Evolutionary conservation across 1,140 invertebrate genomes (phyloP), one percentile per base, ranked within the genome.

Genomic region (Philaenus spumarius): DNA sequence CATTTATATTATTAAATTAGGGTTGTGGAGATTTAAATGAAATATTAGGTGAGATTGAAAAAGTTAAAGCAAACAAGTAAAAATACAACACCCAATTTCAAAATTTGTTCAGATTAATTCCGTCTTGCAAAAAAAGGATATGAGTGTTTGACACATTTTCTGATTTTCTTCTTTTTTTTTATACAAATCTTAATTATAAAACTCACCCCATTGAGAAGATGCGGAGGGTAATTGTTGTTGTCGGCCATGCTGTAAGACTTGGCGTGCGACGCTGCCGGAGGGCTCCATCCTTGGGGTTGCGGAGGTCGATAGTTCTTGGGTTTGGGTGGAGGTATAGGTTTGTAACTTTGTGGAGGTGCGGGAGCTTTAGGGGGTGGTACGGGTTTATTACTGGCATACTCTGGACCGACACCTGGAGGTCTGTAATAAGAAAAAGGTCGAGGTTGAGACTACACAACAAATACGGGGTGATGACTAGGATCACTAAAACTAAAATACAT

Each of bases 261-360:
- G 24, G 67, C 57, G 48, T 77, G 76, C 23, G 42, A 37, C 34
- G 51, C 62, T 45, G 14, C 12, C 4, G 17, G 23, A 72, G 74
- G 65, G 69, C 75, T 58, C 73, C 75, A 30, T 69, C 68, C 62
- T 75, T 73, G 55, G 26, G 45, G 53, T 60, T 81, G 80, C 0
- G 89, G 87, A 24, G 89, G 88, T 15, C 89, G 82, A 68, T 93
- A 93, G 72, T 92, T 92, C 69, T 92, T 92, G 34, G 91, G 91
- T 70, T 94, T 94, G 1, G 91, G 91, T 20, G 91, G 91, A 20
- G 91, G 91, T 54, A 93, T 83, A 0, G 91, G 91, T 70, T 94
- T 94, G 72, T 93, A 93, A 14, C 82, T 59, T 35, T 64, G 63
- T 30, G 61, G 48, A 19, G 14, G 59, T 54, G 55, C 59, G 26